Evolutionary conservation across 2,797 vertebrate genomes (phyloP).

Genomic region (Micropoecilia bifurca): DNA sequence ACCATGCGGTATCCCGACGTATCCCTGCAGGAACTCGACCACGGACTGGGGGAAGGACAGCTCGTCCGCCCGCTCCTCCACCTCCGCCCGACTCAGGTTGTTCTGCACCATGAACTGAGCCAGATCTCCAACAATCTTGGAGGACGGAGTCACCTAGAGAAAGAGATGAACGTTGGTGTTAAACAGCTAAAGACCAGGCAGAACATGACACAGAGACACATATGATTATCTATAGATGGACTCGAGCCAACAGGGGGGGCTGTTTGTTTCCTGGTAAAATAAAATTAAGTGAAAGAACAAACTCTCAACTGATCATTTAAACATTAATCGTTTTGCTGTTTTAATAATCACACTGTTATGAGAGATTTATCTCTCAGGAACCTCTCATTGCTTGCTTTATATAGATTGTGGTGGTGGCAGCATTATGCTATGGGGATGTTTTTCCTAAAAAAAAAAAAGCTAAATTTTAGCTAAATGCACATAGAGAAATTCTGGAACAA

Average conservation of each 20-base stretch:
- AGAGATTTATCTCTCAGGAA: constrained; percentile 44
- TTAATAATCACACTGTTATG: constrained; percentile 44
- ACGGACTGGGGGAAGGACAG: constrained; percentile 93
- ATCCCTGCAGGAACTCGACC: constrained; percentile 94
- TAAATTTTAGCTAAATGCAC: not conserved
- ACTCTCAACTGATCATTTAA: not conserved
- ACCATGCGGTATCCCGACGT: constrained; percentile 90
- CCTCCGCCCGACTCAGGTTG: constrained; percentile 84
- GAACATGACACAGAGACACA: constrained; percentile 8
- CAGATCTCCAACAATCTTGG: constrained; percentile 96
- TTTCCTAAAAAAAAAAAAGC: not conserved
- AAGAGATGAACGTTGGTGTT: constrained; percentile 14
- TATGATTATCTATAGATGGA: constrained; percentile 13
- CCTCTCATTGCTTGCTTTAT: constrained; percentile 46
- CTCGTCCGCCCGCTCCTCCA: constrained; percentile 90
- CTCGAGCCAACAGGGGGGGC: not conserved
- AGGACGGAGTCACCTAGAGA: constrained; percentile 91
- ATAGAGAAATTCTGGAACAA: not conserved
- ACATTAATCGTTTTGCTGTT: constrained; percentile 16
- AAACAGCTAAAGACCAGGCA: not conserved
- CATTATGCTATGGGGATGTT: not conserved
- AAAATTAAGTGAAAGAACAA: constrained; percentile 9
- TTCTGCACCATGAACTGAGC: constrained; percentile 99
- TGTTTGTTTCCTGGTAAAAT: constrained; percentile 13
- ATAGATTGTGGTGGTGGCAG: not conserved